Conservation (phyloP, 2,797 vertebrate species). For the Clarias platycephalus region DNA sequence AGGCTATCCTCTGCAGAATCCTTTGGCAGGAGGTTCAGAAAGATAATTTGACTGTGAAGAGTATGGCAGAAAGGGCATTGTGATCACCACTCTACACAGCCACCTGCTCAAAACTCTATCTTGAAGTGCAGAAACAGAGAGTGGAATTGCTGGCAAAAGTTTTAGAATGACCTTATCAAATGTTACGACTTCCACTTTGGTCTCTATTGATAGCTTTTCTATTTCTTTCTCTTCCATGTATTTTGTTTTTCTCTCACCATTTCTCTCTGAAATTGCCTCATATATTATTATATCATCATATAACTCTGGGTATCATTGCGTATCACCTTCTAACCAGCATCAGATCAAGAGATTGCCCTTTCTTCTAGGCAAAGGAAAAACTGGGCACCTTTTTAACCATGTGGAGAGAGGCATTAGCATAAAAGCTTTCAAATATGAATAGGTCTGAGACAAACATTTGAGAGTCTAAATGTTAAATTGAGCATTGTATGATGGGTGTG, state of each 20-base stretch:
- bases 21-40: constrained; percentile 47
- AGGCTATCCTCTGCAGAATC: constrained; percentile 51
- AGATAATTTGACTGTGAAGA: constrained; percentile 43
- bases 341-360: constrained; percentile 16
- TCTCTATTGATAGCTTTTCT: background rate
- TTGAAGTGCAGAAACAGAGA: constrained; percentile 30
- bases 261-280: constrained; percentile 26
- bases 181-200: constrained; percentile 33
- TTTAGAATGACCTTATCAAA: constrained; percentile 48
- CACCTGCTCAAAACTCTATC: constrained; percentile 33
- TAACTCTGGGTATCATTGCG: constrained; percentile 2
- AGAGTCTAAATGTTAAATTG: constrained; percentile 4
- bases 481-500: constrained; percentile 6
- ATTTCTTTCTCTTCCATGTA: background rate
- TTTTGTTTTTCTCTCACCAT: background rate
- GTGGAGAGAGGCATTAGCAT: background rate
- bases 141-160: background rate
- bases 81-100: constrained; percentile 12
- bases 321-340: background rate
- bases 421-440: background rate
- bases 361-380: background rate
- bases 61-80: constrained; percentile 5
- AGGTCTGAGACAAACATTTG: constrained; percentile 8
- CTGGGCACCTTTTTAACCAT: background rate
- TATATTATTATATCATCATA: constrained; percentile 22